Evolutionary conservation across 2,797 vertebrate genomes (phyloP).

Genomic region (Borostomias antarcticus): DNA sequence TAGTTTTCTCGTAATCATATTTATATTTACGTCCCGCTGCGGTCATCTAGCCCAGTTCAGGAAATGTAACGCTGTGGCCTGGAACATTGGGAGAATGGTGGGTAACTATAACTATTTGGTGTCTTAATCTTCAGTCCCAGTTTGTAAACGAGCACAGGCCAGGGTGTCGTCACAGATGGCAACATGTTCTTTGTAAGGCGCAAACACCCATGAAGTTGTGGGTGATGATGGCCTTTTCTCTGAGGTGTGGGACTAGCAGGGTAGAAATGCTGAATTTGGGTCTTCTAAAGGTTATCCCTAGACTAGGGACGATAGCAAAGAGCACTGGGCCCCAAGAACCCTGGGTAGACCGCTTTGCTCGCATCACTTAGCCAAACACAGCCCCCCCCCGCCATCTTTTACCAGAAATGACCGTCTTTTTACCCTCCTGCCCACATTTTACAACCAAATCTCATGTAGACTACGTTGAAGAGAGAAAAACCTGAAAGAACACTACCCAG

Average conservation of each 20-base stretch:
- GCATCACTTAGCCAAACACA: conserved; percentile 7
- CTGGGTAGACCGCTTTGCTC: conserved; percentile 14
- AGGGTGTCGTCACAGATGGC: neutral
- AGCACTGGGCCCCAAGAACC: neutral
- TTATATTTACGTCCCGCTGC: too few relatives aligned
- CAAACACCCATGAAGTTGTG: neutral
- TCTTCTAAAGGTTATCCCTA: neutral
- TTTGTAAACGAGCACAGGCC: neutral
- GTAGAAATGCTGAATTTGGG: conserved; percentile 6
- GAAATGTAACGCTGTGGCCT: too few relatives aligned
- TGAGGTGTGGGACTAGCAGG: neutral
- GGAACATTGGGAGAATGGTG: too few relatives aligned
- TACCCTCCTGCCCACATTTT: neutral
- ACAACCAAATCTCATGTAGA: conserved; percentile 1
- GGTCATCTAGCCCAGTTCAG: too few relatives aligned
- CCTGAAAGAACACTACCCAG: conserved; percentile 9
- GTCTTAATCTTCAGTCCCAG: neutral
- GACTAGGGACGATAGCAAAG: neutral
- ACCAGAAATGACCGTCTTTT: conserved; percentile 11
- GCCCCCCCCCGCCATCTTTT: conserved; percentile 10
- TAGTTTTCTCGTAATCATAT: too few relatives aligned
- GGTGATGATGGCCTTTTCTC: neutral
- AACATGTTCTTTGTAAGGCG: neutral
- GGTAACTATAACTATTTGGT: too few relatives aligned
- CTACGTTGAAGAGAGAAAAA: conserved; percentile 60